A percentile compares a stretch with the other conserved stretches of the same genome.
phyloP scores from a whole-genome alignment of 2,888 invertebrate species.

The Lepidocyrtinus sp. region DNA sequence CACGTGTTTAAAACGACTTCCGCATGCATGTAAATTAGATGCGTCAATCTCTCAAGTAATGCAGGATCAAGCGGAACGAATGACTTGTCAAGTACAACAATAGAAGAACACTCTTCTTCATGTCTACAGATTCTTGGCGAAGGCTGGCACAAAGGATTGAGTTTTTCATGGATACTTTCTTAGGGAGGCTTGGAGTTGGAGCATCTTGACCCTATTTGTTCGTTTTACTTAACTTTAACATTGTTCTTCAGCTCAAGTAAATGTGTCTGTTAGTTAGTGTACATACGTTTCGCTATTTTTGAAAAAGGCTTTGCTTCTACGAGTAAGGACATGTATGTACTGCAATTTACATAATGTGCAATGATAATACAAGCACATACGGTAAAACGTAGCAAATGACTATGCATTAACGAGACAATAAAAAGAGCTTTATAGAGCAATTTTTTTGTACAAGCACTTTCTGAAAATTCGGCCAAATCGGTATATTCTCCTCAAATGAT shows the following conservation, averaged over 20 bases:
- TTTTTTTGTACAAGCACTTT: too few relatives aligned
- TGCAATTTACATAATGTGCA: too few relatives aligned
- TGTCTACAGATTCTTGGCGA: too few relatives aligned
- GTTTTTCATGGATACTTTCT: background rate
- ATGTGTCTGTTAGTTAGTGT: too few relatives aligned
- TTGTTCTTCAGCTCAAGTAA: too few relatives aligned
- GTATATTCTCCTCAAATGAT: too few relatives aligned
- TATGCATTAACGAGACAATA: background rate
- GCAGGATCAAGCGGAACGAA: background rate
- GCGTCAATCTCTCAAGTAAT: slow-evolving; percentile 1
- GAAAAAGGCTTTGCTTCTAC: too few relatives aligned
- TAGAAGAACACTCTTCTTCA: slow-evolving; percentile 3
- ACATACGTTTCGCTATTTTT: too few relatives aligned
- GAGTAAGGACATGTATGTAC: too few relatives aligned
- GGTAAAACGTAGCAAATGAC: background rate
- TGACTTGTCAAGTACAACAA: background rate
- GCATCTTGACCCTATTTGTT: slow-evolving; percentile 1
- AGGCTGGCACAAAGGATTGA: too few relatives aligned
- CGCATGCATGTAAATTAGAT: slow-evolving; percentile 4
- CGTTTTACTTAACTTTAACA: too few relatives aligned
- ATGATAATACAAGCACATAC: background rate
- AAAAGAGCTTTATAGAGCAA: slow-evolving; percentile 9
- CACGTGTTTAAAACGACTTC: slow-evolving; percentile 12
- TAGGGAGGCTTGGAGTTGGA: background rate
- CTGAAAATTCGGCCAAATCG: too few relatives aligned